Evolutionary conservation across 2,797 vertebrate genomes (phyloP).

Genomic region (Microchirus variegatus): DNA sequence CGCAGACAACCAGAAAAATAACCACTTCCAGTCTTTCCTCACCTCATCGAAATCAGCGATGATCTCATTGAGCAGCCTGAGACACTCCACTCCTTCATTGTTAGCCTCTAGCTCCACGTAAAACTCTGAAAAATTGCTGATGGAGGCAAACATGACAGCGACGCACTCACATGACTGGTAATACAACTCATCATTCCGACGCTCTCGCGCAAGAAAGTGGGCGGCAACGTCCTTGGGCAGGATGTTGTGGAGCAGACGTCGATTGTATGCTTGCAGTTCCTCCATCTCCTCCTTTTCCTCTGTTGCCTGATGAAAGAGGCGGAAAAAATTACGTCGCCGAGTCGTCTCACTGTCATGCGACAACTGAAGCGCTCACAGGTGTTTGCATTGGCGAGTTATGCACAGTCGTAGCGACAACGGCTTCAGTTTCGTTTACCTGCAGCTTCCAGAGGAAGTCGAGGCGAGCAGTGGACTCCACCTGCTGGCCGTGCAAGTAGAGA

Average conservation of each 20-base stretch:
- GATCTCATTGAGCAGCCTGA: constrained; percentile 96
- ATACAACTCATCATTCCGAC: constrained; percentile 94
- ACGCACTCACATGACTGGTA: constrained; percentile 98
- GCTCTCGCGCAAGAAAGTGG: constrained; percentile 91
- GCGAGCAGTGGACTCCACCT: constrained; percentile 97
- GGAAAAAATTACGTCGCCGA: not conserved
- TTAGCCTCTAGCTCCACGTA: constrained; percentile 98
- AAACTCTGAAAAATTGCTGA: constrained; percentile 98
- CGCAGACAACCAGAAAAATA: not conserved
- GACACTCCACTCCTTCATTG: constrained; percentile 96
- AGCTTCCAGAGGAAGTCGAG: constrained; percentile 99
- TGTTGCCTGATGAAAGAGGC: constrained; percentile 84
- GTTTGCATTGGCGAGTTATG: not conserved
- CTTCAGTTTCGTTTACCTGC: constrained; percentile 81
- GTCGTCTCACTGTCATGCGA: constrained; percentile 12
- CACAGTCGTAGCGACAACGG: not conserved
- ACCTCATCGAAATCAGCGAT: constrained; percentile 98
- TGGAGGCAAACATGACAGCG: constrained; percentile 98
- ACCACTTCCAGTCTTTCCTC: constrained; percentile 9
- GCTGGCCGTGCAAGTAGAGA: constrained; percentile 95
- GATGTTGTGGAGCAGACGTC: constrained; percentile 96
- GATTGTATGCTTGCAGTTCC: constrained; percentile 96
- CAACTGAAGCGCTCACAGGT: constrained; percentile 1
- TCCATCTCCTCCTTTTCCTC: constrained; percentile 99
- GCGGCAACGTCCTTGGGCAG: constrained; percentile 96